Base-by-base conservation (phyloP, 30 jellyfish, hydroid and myxozoan genomes). In the Chrysaora quinquecirrha region DNA sequence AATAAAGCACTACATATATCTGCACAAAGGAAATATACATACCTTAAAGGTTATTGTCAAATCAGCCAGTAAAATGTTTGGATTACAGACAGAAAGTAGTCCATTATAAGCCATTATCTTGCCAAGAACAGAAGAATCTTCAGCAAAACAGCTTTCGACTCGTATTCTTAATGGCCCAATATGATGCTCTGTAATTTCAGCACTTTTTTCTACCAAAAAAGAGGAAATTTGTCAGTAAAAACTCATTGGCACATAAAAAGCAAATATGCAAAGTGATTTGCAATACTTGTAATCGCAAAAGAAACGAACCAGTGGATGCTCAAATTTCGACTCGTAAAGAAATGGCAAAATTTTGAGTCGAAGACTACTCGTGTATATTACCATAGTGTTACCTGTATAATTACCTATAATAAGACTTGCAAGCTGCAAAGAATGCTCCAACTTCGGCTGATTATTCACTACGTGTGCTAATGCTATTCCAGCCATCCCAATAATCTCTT, bases 381-480 rank as follows among this genome's bases (percentile, higher is more conserved):
- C n/a, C n/a, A n/a, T n/a, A n/a, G n/a, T n/a, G n/a, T n/a, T n/a
- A n/a, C n/a, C n/a, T n/a, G n/a, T n/a, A n/a, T n/a, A n/a, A n/a
- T n/a, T n/a, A n/a, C n/a, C n/a, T n/a, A n/a, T n/a, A 38, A 82
- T 1, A n/a, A 47, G 61, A 0, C 21, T 12, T 10, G 71, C 70
- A 6, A 82, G 46, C 22, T 46, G 46, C 48, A 35, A 29, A 2
- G 92, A 82, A n/a, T 2, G 38, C 3, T 32, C 80, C 7, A 34
- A n/a, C 19, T 12, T 4, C 21, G 80, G 84, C 1, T 48, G 27
- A 18, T 21, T 27, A 38, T 82, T 82, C 23, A 71, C 73, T 9
- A 69, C 34, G 66, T 82, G 92, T 16, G 92, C 85, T 64, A 82
- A 32, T 10, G 92, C 92, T 32, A 70, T 69, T 46, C 85, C 92